Evolutionary conservation across 2,888 invertebrate species (phyloP), one percentile per base, ranked within the genome.

Genomic region (Melinaea marsaeus): DNA sequence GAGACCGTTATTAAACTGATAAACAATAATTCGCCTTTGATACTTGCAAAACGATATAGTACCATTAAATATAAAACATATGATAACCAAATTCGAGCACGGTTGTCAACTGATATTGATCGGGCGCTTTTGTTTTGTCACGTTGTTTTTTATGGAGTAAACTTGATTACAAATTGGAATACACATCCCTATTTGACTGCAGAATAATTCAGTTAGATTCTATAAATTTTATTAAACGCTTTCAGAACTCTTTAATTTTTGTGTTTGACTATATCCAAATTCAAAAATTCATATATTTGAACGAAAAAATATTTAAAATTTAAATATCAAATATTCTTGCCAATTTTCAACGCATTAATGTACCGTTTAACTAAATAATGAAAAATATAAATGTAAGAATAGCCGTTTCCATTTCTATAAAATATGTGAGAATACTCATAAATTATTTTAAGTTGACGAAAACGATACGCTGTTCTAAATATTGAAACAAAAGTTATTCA

Each of bases 401-500:
- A n/a, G n/a, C n/a, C n/a, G n/a, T n/a, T 9, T 2, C 9, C 9
- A 6, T 42, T 42, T 51, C 7, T 13, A 51, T 51, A 32, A 51
- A 51, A 51, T 51, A 51, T 51, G 32, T 51, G 11, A 32, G 7
- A 51, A 32, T 32, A 32, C 11, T 22, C 51, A 32, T 32, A 32
- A 32, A 32, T 32, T 51, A 32, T 32, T 22, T 51, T 51, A 32
- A n/a, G n/a, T n/a, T n/a, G n/a, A n/a, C n/a, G n/a, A n/a, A n/a
- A n/a, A n/a, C n/a, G n/a, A 32, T 32, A 47, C 48, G 51, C 37
- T 51, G 51, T 51, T 37, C 32, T 61, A 48, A 55, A 55, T 13
- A 34, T 63, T 65, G 67, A 64, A 66, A 63, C 66, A 64, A 65
- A 69, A 57, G 63, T 63, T 63, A 69, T 65, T 67, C 63, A 62